Evolutionary conservation across 2,797 vertebrate species (phyloP).

Genomic region (Rachycentron canadum): DNA sequence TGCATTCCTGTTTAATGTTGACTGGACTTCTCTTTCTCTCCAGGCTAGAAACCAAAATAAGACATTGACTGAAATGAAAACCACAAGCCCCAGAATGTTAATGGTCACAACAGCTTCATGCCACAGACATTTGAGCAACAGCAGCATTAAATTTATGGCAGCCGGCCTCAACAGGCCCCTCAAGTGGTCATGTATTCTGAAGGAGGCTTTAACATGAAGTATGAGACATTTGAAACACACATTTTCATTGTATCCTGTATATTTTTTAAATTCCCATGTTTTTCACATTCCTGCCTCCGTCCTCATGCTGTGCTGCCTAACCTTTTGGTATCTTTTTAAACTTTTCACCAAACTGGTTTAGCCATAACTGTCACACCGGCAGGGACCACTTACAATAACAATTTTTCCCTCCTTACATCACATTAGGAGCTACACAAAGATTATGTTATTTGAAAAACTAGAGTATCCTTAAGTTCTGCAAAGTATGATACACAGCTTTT

Average conservation of each 20-base stretch:
- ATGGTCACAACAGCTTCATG: slow-evolving; percentile 52
- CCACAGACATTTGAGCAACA: slow-evolving; percentile 48
- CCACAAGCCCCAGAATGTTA: slow-evolving; percentile 70
- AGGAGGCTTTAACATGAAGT: slow-evolving; percentile 25
- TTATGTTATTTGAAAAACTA: slow-evolving; percentile 21
- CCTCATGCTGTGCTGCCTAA: neutral
- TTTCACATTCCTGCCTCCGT: neutral
- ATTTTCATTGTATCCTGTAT: neutral
- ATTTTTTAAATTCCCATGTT: neutral
- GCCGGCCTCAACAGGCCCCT: slow-evolving; percentile 20
- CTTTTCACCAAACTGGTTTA: too few relatives aligned
- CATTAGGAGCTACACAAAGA: neutral
- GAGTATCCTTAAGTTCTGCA: slow-evolving; percentile 3
- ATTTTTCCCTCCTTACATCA: slow-evolving; percentile 1
- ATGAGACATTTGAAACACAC: slow-evolving; percentile 2
- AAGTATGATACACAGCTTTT: neutral
- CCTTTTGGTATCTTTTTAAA: too few relatives aligned
- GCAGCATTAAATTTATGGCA: slow-evolving; percentile 44
- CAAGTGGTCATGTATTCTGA: slow-evolving; percentile 16
- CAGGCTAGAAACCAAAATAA: slow-evolving; percentile 68
- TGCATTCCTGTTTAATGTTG: slow-evolving; percentile 30
- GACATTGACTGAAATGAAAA: slow-evolving; percentile 57
- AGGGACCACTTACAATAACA: slow-evolving; percentile 10
- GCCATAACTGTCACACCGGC: slow-evolving; percentile 12
- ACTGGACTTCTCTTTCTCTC: slow-evolving; percentile 37